These are phyloP conservation scores for Pitta sordida DNA, from an alignment of 2,113 vertebrate species.

Conservation along the genomic window DNA sequence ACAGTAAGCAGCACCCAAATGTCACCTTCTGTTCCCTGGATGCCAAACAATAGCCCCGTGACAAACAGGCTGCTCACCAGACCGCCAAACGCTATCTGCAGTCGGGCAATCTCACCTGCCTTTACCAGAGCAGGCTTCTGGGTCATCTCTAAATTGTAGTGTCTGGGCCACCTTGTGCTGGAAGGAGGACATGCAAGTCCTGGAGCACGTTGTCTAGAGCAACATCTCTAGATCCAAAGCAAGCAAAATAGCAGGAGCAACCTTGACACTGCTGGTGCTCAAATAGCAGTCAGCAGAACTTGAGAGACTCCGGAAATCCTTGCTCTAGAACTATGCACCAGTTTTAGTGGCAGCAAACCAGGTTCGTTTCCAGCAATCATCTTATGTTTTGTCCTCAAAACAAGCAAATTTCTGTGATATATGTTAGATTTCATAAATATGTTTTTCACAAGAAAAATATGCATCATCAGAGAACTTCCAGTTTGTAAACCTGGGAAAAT, in stretches of 20 bases:
- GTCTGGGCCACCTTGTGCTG: neutral
- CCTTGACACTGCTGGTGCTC: neutral
- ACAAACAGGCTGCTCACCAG: neutral
- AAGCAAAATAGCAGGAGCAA: neutral
- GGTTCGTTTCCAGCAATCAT: neutral
- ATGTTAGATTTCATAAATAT: neutral
- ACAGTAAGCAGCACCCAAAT: neutral
- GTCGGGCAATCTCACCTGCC: neutral
- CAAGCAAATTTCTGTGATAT: neutral
- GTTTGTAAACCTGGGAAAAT: neutral
- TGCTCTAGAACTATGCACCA: neutral
- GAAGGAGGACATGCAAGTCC: neutral
- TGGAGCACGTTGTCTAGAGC: neutral
- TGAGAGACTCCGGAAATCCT: neutral
- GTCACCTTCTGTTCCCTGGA: neutral
- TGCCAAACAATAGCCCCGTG: neutral
- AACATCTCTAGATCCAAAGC: neutral
- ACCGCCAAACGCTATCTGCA: neutral
- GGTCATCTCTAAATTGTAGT: neutral
- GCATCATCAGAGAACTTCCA: neutral
- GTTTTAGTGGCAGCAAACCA: neutral
- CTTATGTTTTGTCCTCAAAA: neutral
- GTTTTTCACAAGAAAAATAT: neutral
- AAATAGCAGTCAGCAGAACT: neutral
- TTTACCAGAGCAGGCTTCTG: neutral